Base-by-base conservation (phyloP, 2,888 invertebrate genomes). In the Branchipolynoe longqiensis region DNA sequence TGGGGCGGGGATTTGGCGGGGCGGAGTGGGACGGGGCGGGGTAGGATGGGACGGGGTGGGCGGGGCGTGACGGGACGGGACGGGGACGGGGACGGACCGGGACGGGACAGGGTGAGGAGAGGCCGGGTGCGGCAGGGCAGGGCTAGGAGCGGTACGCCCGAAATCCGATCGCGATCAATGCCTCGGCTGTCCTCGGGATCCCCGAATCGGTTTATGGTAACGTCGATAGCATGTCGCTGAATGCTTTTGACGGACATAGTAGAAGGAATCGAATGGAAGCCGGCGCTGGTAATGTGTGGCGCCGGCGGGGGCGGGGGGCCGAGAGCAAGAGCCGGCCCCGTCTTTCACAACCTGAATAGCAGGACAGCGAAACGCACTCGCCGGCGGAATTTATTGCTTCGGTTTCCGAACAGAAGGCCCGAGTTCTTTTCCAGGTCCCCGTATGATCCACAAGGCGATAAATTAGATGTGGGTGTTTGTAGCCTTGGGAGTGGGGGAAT, bases 281-380 rank as follows among this genome's bases (percentile, higher is more conserved):
- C 6, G 41, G 25, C 25, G 41, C 3, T 78, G 48, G 25, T 48
- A 78, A 54, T 48, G 28, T 12, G 22, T 25, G 48, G 78, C 28
- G 78, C 78, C 48, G 48, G 28, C 3, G 31, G 28, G 0, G 28
- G 69, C 18, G 28, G 48, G 28, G 3, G 31, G 28, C 4, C 6
- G 69, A 14, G 28, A 25, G 28, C 8, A 41, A 1, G 69, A 2
- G 14, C 28, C 48, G 18, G 78, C 48, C 78, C 41, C n/a, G 48
- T 33, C 78, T 48, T 28, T 41, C 78, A 41, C 41, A 78, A 28
- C 28, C 14, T 41, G 54, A 28, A 41, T 48, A 48, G 48, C 28
- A 48, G 48, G 78, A 78, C 54, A 78, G 78, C 31, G 48, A 54
- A 78, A 78, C 31, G 78, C 78, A 78, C 78, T 78, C 78, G 28